These are phyloP conservation scores for Thrips palmi DNA, from an alignment of 1,140 invertebrate genomes.

Conservation along the genomic window DNA sequence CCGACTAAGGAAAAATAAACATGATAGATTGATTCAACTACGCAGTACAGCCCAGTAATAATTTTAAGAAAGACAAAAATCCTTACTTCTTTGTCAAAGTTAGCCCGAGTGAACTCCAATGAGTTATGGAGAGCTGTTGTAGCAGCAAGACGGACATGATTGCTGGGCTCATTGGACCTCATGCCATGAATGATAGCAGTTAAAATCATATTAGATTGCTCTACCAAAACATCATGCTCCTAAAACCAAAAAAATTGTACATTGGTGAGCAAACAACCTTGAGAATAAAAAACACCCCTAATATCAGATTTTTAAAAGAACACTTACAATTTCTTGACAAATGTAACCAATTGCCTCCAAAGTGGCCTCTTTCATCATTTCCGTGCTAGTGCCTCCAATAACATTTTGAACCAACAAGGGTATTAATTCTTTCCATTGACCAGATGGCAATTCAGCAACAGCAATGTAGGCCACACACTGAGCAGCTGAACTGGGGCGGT, in stretches of 20 bases:
- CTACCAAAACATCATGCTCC: slow-evolving; percentile 77
- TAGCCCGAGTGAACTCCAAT: slow-evolving; percentile 94
- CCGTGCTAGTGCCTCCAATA: slow-evolving; percentile 59
- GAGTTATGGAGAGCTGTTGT: slow-evolving; percentile 96
- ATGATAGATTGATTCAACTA: slow-evolving; percentile 4
- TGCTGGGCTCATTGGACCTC: slow-evolving; percentile 63
- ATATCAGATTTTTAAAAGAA: slow-evolving; percentile 45
- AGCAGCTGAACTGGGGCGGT: slow-evolving; percentile 86
- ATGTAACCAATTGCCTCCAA: slow-evolving; percentile 91
- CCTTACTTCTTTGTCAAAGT: slow-evolving; percentile 88
- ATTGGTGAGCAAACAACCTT: not conserved
- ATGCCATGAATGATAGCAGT: slow-evolving; percentile 99
- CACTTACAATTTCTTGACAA: slow-evolving; percentile 54
- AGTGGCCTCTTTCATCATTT: slow-evolving; percentile 89
- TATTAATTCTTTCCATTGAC: slow-evolving; percentile 74
- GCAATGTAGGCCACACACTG: slow-evolving; percentile 98
- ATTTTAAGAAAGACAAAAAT: slow-evolving; percentile 7
- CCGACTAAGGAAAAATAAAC: slow-evolving; percentile 36
- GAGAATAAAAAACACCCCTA: slow-evolving; percentile 4
- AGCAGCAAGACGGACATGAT: slow-evolving; percentile 80
- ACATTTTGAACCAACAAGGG: slow-evolving; percentile 76
- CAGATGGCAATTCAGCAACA: slow-evolving; percentile 79
- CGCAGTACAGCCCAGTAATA: not conserved
- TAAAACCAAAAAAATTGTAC: slow-evolving; percentile 17
- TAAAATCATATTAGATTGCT: slow-evolving; percentile 88